Evolutionary conservation across 1,140 invertebrate genomes (phyloP), one percentile per base, ranked within the genome.

Genomic region (Drepana arcuata): DNA sequence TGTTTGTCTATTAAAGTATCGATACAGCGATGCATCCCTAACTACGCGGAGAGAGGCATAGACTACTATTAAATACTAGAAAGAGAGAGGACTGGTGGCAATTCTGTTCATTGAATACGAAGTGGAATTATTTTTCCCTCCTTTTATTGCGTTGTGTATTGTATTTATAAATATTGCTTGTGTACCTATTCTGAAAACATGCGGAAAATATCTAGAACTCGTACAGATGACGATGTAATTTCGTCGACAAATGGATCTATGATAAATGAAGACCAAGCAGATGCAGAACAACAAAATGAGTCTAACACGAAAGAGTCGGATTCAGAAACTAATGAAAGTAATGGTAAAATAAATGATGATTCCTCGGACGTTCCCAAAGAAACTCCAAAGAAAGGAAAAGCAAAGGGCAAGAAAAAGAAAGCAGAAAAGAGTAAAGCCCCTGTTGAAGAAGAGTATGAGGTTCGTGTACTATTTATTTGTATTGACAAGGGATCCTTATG

Each of bases 191-290:
- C n/a, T n/a, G n/a, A n/a, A n/a, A n/a, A n/a, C 14, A 81, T 81
- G 77, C 56, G 77, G 30, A 81, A 81, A 54, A 48, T 81, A 47
- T 78, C 77, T 6, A 81, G 73, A 55, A 77, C 38, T 41, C 67
- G 77, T 26, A 46, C 59, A 33, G 73, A 78, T 34, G 77, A 81
- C 37, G 77, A 81, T 59, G 63, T 78, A 28, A 58, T 77, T 41
- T 81, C 77, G 14, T 81, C 77, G 1, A 78, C 77, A 3, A 78
- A 78, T 48, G 77, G 73, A 34, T 78, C 77, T 12, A 31, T 75
- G 13, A 42, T 35, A 28, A 69, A 72, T 39, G 71, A 73, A 16
- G 74, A 69, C 29, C 56, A 58, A 24, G 38, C 56, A 33, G 56
- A 67, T 39, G 46, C 48, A 14, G 60, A 62, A 26, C 48, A 55